phyloP scores from a whole-genome alignment of 2,888 invertebrate species.

The Patella depressa region DNA sequence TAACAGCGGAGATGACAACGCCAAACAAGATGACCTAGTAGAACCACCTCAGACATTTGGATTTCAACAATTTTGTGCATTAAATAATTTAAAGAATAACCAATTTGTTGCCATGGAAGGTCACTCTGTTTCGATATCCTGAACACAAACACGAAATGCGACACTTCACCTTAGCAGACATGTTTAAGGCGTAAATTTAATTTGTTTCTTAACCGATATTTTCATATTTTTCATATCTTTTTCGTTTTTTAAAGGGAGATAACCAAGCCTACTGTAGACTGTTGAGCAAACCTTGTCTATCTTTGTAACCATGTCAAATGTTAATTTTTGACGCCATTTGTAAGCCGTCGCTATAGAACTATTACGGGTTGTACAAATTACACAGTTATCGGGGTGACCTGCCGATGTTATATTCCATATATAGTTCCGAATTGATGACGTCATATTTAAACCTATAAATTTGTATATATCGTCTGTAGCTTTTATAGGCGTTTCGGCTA shows the following conservation, averaged over 20 bases:
- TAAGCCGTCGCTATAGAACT: constrained; percentile 25
- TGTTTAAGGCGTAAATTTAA: not conserved
- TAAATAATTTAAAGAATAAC: too few relatives aligned
- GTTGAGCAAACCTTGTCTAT: not conserved
- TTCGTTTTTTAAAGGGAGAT: not conserved
- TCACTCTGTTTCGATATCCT: too few relatives aligned
- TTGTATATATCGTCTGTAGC: constrained; percentile 20
- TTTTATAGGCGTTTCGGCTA: constrained; percentile 21
- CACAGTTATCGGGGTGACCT: not conserved
- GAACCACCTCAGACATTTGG: too few relatives aligned
- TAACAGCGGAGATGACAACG: too few relatives aligned
- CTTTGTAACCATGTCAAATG: not conserved
- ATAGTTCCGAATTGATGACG: constrained; percentile 11
- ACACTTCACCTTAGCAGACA: not conserved
- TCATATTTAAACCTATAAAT: constrained; percentile 22
- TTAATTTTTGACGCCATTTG: constrained; percentile 18
- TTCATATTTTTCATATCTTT: not conserved
- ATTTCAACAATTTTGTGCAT: too few relatives aligned
- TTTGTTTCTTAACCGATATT: not conserved
- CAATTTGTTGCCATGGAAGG: too few relatives aligned
- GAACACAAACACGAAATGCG: too few relatives aligned
- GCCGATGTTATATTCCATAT: constrained; percentile 31
- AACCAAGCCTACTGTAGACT: not conserved
- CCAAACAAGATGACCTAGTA: too few relatives aligned
- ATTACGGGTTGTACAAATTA: constrained; percentile 24